Evolutionary conservation across 2,797 vertebrate species (phyloP).

Genomic region (Microchirus variegatus): DNA sequence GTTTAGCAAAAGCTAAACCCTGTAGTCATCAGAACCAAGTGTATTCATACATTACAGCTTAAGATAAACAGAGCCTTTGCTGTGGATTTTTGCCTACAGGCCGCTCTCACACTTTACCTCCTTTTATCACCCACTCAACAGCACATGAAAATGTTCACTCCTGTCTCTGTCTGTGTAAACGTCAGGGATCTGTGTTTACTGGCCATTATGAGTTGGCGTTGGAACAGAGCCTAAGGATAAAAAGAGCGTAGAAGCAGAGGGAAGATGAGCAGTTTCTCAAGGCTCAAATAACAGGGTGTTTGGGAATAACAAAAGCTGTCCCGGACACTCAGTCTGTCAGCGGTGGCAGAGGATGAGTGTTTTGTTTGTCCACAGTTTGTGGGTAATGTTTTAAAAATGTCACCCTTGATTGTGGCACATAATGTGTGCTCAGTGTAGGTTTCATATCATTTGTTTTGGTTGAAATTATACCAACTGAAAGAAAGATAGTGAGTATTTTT

Average conservation of each 20-base stretch:
- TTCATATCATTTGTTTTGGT: too few relatives aligned
- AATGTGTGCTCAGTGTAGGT: background rate
- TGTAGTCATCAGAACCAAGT: slow-evolving; percentile 24
- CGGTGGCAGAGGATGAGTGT: slow-evolving; percentile 5
- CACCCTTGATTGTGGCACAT: background rate
- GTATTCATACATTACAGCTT: slow-evolving; percentile 19
- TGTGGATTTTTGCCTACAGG: slow-evolving; percentile 19
- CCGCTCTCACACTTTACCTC: slow-evolving; percentile 13
- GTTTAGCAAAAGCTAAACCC: slow-evolving; percentile 20
- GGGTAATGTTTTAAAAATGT: slow-evolving; percentile 5
- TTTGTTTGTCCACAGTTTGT: slow-evolving; percentile 12
- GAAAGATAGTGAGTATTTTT: too few relatives aligned
- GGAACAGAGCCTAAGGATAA: slow-evolving; percentile 36
- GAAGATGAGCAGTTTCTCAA: slow-evolving; percentile 59
- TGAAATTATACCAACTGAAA: too few relatives aligned
- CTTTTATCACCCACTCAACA: slow-evolving; percentile 17
- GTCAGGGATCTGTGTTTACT: slow-evolving; percentile 51
- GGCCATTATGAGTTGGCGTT: slow-evolving; percentile 43
- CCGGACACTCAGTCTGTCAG: slow-evolving; percentile 36
- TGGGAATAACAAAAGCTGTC: slow-evolving; percentile 36
- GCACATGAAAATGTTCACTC: slow-evolving; percentile 35
- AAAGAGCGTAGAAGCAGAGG: slow-evolving; percentile 39
- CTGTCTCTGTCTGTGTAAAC: slow-evolving; percentile 41
- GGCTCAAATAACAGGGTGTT: slow-evolving; percentile 60
- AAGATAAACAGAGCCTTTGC: slow-evolving; percentile 22